These are phyloP conservation scores for Battus philenor DNA, from an alignment of 1,140 invertebrate species.

Conservation along the genomic window DNA sequence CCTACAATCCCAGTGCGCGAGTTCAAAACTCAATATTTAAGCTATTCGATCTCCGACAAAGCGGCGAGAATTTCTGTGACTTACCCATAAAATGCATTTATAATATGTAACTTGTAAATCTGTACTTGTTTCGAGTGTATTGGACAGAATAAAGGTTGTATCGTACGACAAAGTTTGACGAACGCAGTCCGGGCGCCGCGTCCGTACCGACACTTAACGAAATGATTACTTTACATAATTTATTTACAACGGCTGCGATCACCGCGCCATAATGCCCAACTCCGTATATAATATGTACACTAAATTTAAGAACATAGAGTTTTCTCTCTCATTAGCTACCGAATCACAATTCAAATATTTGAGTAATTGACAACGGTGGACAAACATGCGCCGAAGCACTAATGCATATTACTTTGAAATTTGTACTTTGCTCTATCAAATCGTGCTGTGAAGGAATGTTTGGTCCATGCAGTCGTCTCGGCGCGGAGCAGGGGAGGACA, in stretches of 20 bases:
- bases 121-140: conserved; percentile 55
- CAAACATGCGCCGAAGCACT: conserved; percentile 70
- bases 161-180: conserved; percentile 42
- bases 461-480: conserved; percentile 59
- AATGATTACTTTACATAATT: conserved; percentile 69
- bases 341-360: conserved; percentile 75
- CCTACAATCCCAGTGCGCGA: conserved; percentile 47
- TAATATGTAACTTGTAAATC: conserved; percentile 53
- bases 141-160: conserved; percentile 66
- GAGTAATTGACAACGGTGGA: conserved; percentile 75
- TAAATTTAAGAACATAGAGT: conserved; percentile 71
- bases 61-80: conserved; percentile 66
- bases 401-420: conserved; percentile 69
- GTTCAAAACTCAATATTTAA: conserved; percentile 57
- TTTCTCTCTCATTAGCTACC: conserved; percentile 73
- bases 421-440: conserved; percentile 72
- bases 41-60: conserved; percentile 54
- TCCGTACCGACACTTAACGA: conserved; percentile 49
- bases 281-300: conserved; percentile 73
- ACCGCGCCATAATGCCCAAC: conserved; percentile 70
- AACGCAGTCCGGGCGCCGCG: conserved; percentile 14
- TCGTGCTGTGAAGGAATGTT: conserved; percentile 67
- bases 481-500: conserved; percentile 16
- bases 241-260: conserved; percentile 67
- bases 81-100: conserved; percentile 51